These are phyloP conservation scores for Cairina moschata DNA, from an alignment of 2,113 vertebrate species.

Conservation along the genomic window DNA sequence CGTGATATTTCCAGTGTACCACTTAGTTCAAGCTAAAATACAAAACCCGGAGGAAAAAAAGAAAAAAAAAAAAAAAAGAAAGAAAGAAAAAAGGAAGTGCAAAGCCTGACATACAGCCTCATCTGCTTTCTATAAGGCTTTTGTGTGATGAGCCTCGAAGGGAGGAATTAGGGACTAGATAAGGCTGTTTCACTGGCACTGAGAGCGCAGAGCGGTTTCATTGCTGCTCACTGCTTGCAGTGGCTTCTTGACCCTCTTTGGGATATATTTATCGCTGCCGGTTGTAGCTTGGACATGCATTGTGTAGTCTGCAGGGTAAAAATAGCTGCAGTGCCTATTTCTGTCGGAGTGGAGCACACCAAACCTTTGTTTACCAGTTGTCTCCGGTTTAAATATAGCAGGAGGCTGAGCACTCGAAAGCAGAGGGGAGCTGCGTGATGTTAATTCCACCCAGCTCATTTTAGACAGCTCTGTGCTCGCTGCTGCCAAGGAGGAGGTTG, in stretches of 20 bases:
- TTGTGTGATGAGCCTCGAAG: constrained; percentile 18
- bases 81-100: background rate
- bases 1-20: background rate
- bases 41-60: background rate
- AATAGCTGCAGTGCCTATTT: constrained; percentile 68
- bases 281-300: constrained; percentile 22
- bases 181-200: background rate
- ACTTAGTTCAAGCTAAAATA: background rate
- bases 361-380: constrained; percentile 57
- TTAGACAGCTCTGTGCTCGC: background rate
- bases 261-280: constrained; percentile 41
- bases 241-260: background rate
- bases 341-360: constrained; percentile 34
- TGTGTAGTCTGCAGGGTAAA: constrained; percentile 51
- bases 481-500: rapidly evolving
- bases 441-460: constrained; percentile 37
- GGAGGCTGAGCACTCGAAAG: constrained; percentile 25
- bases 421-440: constrained; percentile 25
- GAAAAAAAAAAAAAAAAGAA: background rate
- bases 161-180: background rate
- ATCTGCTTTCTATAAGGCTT: constrained; percentile 2
- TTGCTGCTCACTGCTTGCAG: background rate
- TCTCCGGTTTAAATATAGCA: constrained; percentile 62
- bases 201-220: background rate
- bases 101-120: background rate